phyloP scores from a whole-genome alignment of 2,797 vertebrate genomes.

The Basileuterus tristriatus region DNA sequence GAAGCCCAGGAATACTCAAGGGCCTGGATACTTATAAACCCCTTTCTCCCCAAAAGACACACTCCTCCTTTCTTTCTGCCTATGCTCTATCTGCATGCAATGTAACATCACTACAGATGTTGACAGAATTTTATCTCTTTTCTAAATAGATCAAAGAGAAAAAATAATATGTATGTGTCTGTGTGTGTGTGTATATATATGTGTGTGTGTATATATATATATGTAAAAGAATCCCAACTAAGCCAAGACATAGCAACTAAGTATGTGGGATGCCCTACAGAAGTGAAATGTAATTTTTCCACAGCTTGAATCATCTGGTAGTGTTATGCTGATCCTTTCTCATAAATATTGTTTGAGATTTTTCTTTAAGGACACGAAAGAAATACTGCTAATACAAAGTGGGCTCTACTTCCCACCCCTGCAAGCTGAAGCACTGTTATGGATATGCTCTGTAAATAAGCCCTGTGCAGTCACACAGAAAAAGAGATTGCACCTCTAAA shows the following conservation, averaged over 20 bases:
- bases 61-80: not conserved
- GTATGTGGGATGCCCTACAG: not conserved
- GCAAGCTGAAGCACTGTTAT: not conserved
- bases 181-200: rapidly evolving
- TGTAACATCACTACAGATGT: not conserved
- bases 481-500: not conserved
- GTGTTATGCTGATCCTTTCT: not conserved
- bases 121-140: not conserved
- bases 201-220: rapidly evolving
- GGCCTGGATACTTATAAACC: not conserved
- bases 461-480: not conserved
- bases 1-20: not conserved
- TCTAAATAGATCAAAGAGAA: not conserved
- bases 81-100: not conserved
- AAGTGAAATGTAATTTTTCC: not conserved
- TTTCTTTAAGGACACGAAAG: not conserved
- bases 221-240: not conserved
- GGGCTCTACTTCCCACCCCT: not conserved
- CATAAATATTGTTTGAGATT: not conserved
- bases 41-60: not conserved
- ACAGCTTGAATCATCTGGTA: not conserved
- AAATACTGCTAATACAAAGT: not conserved
- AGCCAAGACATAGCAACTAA: not conserved
- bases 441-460: not conserved
- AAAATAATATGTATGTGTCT: not conserved